Evolutionary conservation across 2,113 vertebrate genomes (phyloP), one percentile per base, ranked within the genome.

Genomic region (Coturnix japonica): DNA sequence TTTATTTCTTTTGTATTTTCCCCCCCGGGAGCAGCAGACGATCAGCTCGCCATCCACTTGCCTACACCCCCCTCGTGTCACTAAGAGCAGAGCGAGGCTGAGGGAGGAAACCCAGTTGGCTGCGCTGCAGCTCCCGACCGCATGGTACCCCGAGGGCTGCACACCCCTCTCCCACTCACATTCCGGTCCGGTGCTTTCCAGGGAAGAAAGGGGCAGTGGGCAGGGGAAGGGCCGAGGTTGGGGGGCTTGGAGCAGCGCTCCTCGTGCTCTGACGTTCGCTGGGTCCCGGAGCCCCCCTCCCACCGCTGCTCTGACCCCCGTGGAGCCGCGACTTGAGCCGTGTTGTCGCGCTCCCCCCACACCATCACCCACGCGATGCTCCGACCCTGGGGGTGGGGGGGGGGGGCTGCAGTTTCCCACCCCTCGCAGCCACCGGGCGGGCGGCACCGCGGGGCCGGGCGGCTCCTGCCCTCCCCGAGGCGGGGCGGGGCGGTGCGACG

Each of bases 141-240:
- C 0, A 49, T 2, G 39, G 39, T 57, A 0, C 51, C 19, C 47
- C 20, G 4, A 54, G 63, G 46, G 28, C 0, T 1, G 19, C 39
- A 0, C 6, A 0, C 67, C 72, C 31, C 30, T n/a, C 20, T 4
- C 54, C 91, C 65, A 43, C 0, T 70, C 0, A 64, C 0, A 2
- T 14, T 23, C 64, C 60, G 69, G 67, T 23, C 8, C 31, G 39
- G 35, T 8, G 79, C 21, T 43, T 63, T 26, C 57, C 53, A 31
- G 84, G 77, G 49, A 51, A 64, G 30, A 30, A 56, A 56, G 54
- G 54, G 30, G 72, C 43, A 18, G 74, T 0, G 20, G 39, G 51
- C 18, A 12, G 59, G 35, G 4, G 76, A 16, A 54, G 28, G 30
- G 16, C 16, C 28, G 16, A 17, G 53, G 9, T 22, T n/a, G 54